phyloP scores from a whole-genome alignment of 1,140 invertebrate species.

The Drosophila sp. region DNA sequence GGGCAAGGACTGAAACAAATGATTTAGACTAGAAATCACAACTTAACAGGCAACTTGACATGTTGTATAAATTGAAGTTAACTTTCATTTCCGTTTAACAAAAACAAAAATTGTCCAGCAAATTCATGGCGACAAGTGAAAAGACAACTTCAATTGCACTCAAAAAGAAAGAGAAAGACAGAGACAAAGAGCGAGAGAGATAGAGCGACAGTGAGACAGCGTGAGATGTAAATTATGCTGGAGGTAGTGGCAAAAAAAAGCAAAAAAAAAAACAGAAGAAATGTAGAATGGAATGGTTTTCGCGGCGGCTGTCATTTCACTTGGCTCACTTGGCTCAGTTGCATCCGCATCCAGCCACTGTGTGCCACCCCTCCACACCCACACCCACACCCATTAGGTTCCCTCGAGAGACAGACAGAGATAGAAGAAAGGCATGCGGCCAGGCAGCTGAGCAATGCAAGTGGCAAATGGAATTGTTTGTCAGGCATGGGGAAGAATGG shows the following conservation, averaged over 20 bases:
- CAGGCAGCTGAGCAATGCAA: constrained; percentile 60
- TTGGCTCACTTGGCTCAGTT: constrained; percentile 14
- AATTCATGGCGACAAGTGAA: constrained; percentile 3
- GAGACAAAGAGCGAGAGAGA: not conserved
- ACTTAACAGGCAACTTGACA: constrained; percentile 45
- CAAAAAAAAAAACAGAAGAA: constrained; percentile 22
- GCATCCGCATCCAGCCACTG: constrained; percentile 29
- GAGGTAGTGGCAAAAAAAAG: constrained; percentile 51
- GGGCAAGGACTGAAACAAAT: constrained; percentile 31
- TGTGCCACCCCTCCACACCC: not conserved
- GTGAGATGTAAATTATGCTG: constrained; percentile 71
- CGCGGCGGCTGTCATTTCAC: constrained; percentile 63
- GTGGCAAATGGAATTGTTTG: constrained; percentile 71
- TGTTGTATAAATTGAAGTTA: constrained; percentile 23
- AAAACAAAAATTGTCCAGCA: constrained; percentile 4
- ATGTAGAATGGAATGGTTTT: constrained; percentile 36
- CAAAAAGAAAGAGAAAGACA: not conserved
- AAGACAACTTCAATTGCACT: constrained; percentile 4
- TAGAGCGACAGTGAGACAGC: constrained; percentile 1
- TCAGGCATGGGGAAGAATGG: constrained; percentile 24
- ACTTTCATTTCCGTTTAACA: constrained; percentile 36
- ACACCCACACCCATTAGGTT: constrained; percentile 13
- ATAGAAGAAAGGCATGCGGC: constrained; percentile 39
- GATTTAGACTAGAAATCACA: constrained; percentile 57
- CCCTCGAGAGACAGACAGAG: constrained; percentile 15